Evolutionary conservation across 2,113 vertebrate species (phyloP).

Genomic region (Etheostoma cragini): DNA sequence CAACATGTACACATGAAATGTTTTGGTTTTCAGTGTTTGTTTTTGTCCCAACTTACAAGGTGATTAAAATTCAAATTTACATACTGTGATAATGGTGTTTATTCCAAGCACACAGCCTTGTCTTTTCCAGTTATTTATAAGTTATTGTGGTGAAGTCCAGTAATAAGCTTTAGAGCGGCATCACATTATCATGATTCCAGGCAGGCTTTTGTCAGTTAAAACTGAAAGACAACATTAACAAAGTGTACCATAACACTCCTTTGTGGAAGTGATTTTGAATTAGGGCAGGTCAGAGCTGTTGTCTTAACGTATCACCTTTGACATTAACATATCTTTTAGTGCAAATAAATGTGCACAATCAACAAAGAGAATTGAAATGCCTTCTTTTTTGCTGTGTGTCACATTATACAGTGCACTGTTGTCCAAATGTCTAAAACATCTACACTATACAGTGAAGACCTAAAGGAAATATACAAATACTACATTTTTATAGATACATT

Average conservation of each 20-base stretch:
- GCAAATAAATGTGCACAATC: slow-evolving; percentile 35
- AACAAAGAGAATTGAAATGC: slow-evolving; percentile 32
- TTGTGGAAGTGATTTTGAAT: slow-evolving; percentile 19
- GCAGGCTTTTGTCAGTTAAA: slow-evolving; percentile 50
- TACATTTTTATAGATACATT: slow-evolving; percentile 37
- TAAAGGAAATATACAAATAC: slow-evolving; percentile 52
- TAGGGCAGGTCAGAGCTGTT: slow-evolving; percentile 53
- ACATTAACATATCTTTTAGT: slow-evolving; percentile 25
- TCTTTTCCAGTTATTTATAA: slow-evolving; percentile 44
- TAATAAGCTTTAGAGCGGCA: slow-evolving; percentile 27
- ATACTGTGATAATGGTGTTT: slow-evolving; percentile 37
- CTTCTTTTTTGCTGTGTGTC: slow-evolving; percentile 20
- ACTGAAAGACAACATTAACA: slow-evolving; percentile 30
- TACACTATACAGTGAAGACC: slow-evolving; percentile 47
- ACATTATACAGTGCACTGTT: slow-evolving; percentile 53
- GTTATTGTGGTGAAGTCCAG: slow-evolving; percentile 31
- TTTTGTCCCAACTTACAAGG: slow-evolving; percentile 30
- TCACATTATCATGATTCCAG: slow-evolving; percentile 24
- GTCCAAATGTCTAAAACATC: slow-evolving; percentile 48
- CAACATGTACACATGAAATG: slow-evolving; percentile 63
- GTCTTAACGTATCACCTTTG: slow-evolving; percentile 27
- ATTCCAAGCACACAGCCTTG: slow-evolving; percentile 34
- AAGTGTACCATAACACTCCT: slow-evolving; percentile 29
- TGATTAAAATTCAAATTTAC: slow-evolving; percentile 49
- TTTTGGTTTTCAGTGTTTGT: slow-evolving; percentile 68